Base-by-base conservation (phyloP, 2,888 invertebrate genomes). In the Perizoma affinitatum region DNA sequence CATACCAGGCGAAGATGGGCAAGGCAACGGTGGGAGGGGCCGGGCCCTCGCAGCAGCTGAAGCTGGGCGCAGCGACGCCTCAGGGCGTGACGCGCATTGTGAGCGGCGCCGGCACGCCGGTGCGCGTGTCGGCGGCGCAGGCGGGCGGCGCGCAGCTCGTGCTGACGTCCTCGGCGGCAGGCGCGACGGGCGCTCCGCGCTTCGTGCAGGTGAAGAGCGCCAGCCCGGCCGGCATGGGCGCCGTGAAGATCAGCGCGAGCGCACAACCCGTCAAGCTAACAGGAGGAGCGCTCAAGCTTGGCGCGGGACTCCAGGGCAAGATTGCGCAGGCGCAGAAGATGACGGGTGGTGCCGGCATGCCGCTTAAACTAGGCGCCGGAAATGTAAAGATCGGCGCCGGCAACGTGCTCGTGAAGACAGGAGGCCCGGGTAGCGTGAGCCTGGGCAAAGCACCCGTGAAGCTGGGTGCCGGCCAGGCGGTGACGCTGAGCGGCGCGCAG, bases 381-480 rank as follows among this genome's bases (percentile, higher is more conserved):
- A 92, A 90, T 64, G 88, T 93, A 5, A 93, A 93, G 72, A 89
- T 93, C 9, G 88, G 90, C 46, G 83, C 90, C 0, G 86, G 92
- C 67, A 92, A 92, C 69, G 89, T 92, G 11, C 78, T 91, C 1
- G 88, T 92, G 4, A 92, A 92, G 69, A 86, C 90, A 0, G 85
- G 90, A 9, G 83, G 88, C 1, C 22, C 22, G 22, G 22, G 22
- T 22, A 90, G 91, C 5, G 71, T 87, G 59, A 84, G 88, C 40
- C 84, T 9, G 4, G 84, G 78, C 48, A 72, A 88, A 48, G 75
- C 90, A 62, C 91, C 92, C 0, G 87, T 92, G 0, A 93, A 93
- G 66, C 74, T 93, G 0, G 86, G 90, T 47, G 78, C 53, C 44
- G 52, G 35, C 44, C 58, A 56, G 56, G 43, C 54, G 36, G 55